These are phyloP conservation scores for Saccostrea glomerata DNA, from an alignment of 1,140 invertebrate species.

Conservation along the genomic window DNA sequence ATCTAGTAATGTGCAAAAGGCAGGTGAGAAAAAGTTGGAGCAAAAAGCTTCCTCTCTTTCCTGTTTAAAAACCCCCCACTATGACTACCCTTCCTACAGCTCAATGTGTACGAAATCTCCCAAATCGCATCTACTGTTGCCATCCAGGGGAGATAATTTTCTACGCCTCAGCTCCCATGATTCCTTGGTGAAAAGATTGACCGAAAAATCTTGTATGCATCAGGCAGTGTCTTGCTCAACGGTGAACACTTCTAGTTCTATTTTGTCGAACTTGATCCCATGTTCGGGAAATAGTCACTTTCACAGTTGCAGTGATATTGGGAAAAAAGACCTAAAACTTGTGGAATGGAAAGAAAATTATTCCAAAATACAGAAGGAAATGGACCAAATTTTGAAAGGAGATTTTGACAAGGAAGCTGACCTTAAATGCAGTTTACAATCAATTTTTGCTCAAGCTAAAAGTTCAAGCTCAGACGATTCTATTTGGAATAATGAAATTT, in stretches of 20 bases:
- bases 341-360: constrained; percentile 71
- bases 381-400: constrained; percentile 67
- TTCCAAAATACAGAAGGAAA: constrained; percentile 74
- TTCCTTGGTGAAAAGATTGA: neutral
- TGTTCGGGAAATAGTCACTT: constrained; percentile 44
- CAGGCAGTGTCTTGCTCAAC: constrained; percentile 27
- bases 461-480: neutral
- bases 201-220: neutral
- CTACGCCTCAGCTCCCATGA: constrained; percentile 43
- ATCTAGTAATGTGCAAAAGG: neutral
- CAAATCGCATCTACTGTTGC: neutral
- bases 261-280: neutral
- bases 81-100: neutral
- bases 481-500: neutral
- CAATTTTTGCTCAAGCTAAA: neutral
- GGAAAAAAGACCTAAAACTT: constrained; percentile 63
- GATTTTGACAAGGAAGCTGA: constrained; percentile 55
- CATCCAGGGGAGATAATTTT: constrained; percentile 12
- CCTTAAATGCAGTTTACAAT: neutral
- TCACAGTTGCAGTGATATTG: constrained; percentile 52
- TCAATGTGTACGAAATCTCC: constrained; percentile 13
- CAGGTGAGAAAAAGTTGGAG: neutral
- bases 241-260: neutral
- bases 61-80: constrained; percentile 28
- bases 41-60: constrained; percentile 42